Evolutionary conservation across 2,113 vertebrate species (phyloP).

Genomic region (Pelmatolapia mariae): DNA sequence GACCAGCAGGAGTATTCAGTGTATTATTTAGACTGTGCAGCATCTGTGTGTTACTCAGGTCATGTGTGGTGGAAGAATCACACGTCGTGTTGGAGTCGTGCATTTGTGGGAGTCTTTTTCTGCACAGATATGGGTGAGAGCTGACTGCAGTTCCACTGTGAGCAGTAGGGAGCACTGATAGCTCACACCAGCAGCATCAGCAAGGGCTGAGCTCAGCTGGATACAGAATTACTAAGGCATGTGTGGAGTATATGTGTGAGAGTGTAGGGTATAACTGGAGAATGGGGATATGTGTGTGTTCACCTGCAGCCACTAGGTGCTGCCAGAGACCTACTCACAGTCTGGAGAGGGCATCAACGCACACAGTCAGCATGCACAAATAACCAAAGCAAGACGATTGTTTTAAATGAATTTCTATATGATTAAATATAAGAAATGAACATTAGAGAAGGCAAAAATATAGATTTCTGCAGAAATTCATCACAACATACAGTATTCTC

Average conservation of each 20-base stretch:
- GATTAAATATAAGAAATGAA: neutral
- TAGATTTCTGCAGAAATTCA: neutral
- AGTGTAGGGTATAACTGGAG: neutral
- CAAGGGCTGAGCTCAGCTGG: conserved; percentile 1
- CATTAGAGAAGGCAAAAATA: neutral
- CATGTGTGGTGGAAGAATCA: neutral
- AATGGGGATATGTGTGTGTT: conserved; percentile 44
- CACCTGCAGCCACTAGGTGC: conserved; percentile 91
- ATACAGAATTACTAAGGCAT: neutral
- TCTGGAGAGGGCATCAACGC: neutral
- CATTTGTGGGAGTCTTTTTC: neutral
- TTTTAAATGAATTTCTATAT: neutral
- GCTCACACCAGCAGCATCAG: conserved; percentile 29
- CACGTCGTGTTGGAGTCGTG: neutral
- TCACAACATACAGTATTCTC: neutral
- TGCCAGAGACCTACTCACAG: conserved; percentile 86
- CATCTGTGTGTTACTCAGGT: neutral
- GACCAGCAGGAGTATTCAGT: neutral
- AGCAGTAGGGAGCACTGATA: conserved; percentile 58
- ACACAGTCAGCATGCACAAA: neutral
- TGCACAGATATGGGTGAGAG: neutral
- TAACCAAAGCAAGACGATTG: neutral
- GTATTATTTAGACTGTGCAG: neutral
- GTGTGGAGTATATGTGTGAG: neutral
- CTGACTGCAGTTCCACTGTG: conserved; percentile 43